phyloP scores from a whole-genome alignment of 2,113 vertebrate genomes.

The Romanogobio albipinnatus region DNA sequence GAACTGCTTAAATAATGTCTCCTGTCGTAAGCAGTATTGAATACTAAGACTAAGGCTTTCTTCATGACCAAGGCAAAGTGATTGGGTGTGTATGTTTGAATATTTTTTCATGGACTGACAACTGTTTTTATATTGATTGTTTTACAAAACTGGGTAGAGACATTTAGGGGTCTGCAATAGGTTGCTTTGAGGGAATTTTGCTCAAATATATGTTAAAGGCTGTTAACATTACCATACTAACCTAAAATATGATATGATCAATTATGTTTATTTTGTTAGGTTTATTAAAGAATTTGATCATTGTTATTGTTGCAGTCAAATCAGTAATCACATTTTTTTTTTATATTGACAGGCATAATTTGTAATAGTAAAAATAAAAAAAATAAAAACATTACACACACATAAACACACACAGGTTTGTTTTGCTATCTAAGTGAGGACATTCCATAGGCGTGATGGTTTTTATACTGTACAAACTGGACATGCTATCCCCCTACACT shows the following conservation, averaged over 20 bases:
- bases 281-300: not conserved
- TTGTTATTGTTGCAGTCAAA: not conserved
- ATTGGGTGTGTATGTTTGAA: not conserved
- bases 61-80: not conserved
- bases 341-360: not conserved
- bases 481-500: too few species aligned
- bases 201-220: not conserved
- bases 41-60: not conserved
- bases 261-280: not conserved
- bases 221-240: not conserved
- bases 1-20: not conserved
- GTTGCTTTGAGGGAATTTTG: slow-evolving; percentile 2
- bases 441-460: too few species aligned
- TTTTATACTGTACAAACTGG: too few species aligned
- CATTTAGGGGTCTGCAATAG: not conserved
- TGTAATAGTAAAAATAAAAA: not conserved
- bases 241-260: not conserved
- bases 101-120: not conserved
- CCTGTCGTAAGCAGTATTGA: not conserved
- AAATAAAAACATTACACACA: too few species aligned
- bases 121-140: not conserved
- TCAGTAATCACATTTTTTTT: not conserved
- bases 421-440: too few species aligned
- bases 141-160: not conserved
- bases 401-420: too few species aligned